Base-by-base conservation (phyloP, 2,113 vertebrate genomes). In the Sarotherodon lohbergeri region DNA sequence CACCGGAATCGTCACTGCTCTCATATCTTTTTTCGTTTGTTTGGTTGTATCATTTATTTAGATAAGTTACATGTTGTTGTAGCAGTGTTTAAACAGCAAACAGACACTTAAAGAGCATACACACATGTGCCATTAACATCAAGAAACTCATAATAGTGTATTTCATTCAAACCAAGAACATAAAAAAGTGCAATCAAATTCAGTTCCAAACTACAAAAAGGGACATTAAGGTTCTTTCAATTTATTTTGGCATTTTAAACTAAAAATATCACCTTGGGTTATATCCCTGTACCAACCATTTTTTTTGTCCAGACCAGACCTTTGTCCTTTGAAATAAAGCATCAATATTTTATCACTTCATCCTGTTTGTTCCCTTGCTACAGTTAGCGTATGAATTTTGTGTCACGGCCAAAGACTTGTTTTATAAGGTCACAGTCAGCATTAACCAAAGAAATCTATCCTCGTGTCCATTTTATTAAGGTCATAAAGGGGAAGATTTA, bases 1-100 rank as follows among this genome's bases (percentile, higher is more conserved):
- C 82, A 99, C 98, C 1, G 99, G 98, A 88, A 94, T 99, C 57
- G 96, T 99, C 90, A 99, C 99, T 4, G 98, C 98, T 86, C 97
- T 99, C 92, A 99, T 99, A 99, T 99, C 99, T 96, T 99, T 97
- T 55, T 50, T 36, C 22, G 2, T 55, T 16, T 6, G 3, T 71
- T 48, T 82, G 50, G 19, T 50, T 76, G 46, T 50, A 5, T 2
- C 24, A 12, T 32, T 78, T 32, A 17, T 29, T 50, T 50, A 41
- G 12, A 0, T 16, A 46, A 73, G 22, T 27, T 71, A 29, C 3
- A 48, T 48, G 14, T 48, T 76, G 46, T 50, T 50, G 43, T 29
- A 78, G 43, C 27, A 50, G 41, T 29, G 16, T 4, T 73, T 71
- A 43, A 43, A 24, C 39, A 43, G n/a, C n/a, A 43, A 13, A 41